Evolutionary conservation across 2,113 vertebrate genomes (phyloP), one percentile per base, ranked within the genome.

Genomic region (Jacana jacana): DNA sequence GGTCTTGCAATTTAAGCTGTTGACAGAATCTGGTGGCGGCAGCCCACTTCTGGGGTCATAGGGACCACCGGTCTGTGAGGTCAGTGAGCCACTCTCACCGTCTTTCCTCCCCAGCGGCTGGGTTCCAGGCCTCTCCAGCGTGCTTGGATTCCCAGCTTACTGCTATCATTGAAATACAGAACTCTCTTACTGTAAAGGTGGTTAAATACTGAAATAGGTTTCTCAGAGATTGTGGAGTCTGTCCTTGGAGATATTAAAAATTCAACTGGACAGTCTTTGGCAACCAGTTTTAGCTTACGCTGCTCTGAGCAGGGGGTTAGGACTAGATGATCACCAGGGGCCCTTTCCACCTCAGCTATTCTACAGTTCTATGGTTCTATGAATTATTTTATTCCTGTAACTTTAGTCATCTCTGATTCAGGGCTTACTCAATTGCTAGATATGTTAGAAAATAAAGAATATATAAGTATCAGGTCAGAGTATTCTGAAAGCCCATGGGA

Each of bases 351-450:
- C 27, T 86, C 75, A 88, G 18, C 79, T 90, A 9, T 77, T 85
- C 35, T 81, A 61, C 64, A 66, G 3, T 55, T 91, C 81, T 78
- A 2, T 66, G 46, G 70, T 51, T 75, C 65, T 48, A 15, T 93
- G 79, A 86, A 93, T 90, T 88, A 80, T 93, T 95, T 96, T 81
- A 80, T 80, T 84, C 49, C 66, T 76, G 31, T 91, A 85, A 91
- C 49, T 94, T 71, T 17, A 60, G 81, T 31, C 52, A 72, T 79
- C 66, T 95, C 71, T 89, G 73, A 81, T 72, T 91, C 81, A 89
- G 75, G 49, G 13, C 31, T 82, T 81, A 73, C 42, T 86, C 86
- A 58, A 75, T 78, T 90, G 40, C 76, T 89, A 35, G 61, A 27
- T 71, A 7, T 65, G 40, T 15, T 42, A 64, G 61, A 65, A 91